Percentiles rank a stretch among this genome's conserved stretches.
These are phyloP conservation scores for Antheraea assamensis DNA, from an alignment of 2,888 invertebrate species.

Conservation along the genomic window DNA sequence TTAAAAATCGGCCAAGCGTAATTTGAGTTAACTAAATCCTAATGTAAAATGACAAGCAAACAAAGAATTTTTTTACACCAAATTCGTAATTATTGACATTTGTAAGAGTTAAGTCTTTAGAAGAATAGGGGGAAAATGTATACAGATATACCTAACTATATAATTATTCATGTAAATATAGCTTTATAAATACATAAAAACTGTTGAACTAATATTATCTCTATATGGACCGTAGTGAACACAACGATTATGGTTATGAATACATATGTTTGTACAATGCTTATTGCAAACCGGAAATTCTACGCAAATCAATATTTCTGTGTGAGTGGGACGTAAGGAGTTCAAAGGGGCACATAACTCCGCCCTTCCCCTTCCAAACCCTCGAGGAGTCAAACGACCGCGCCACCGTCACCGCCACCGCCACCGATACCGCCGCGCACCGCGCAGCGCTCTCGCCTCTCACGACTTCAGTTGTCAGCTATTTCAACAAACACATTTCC, in stretches of 20 bases:
- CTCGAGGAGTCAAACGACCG: neutral
- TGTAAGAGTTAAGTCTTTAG: too few species aligned
- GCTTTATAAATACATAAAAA: neutral
- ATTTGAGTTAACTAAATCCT: too few species aligned
- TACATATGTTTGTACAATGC: neutral
- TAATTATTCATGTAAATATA: neutral
- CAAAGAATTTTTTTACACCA: too few species aligned
- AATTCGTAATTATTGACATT: too few species aligned
- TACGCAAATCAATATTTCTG: constrained; percentile 23
- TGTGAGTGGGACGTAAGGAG: constrained; percentile 28
- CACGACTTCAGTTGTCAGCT: neutral
- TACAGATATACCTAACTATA: too few species aligned
- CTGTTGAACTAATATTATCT: neutral
- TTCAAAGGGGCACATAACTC: constrained; percentile 27
- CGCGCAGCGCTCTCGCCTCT: neutral
- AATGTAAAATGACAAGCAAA: too few species aligned
- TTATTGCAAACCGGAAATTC: constrained; percentile 20
- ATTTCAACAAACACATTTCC: neutral
- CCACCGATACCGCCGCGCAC: too few species aligned
- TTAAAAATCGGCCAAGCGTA: too few species aligned
- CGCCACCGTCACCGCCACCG: too few species aligned
- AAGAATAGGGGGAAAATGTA: too few species aligned
- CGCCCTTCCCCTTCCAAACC: constrained; percentile 25
- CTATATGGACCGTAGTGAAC: neutral
- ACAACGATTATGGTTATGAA: neutral